Evolutionary conservation across 1,140 invertebrate genomes (phyloP).

Genomic region (Phymastichus coffea): DNA sequence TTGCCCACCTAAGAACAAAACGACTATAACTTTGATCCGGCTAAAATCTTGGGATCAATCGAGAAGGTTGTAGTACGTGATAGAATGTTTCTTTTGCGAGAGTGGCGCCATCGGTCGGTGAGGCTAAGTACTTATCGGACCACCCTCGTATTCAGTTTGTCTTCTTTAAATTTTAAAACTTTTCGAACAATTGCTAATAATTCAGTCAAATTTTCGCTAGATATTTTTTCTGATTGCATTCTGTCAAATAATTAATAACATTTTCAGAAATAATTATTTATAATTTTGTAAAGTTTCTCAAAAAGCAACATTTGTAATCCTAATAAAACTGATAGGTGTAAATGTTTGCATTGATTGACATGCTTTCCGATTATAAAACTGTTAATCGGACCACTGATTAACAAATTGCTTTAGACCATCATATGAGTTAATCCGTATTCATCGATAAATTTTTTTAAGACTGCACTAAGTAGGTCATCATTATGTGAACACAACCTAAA

Average conservation of each 20-base stretch:
- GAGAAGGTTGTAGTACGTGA: too few relatives aligned
- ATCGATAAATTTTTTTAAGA: conserved; percentile 47
- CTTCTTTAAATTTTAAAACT: conserved; percentile 32
- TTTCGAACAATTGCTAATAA: too few relatives aligned
- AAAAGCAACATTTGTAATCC: conserved; percentile 51
- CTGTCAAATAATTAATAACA: too few relatives aligned
- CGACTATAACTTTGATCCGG: too few relatives aligned
- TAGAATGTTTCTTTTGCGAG: too few relatives aligned
- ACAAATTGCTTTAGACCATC: conserved; percentile 44
- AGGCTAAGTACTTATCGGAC: too few relatives aligned
- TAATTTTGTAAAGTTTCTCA: conserved; percentile 38
- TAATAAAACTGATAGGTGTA: conserved; percentile 26
- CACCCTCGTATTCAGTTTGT: conserved; percentile 33
- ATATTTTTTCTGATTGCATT: conserved; percentile 5
- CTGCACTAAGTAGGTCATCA: conserved; percentile 52
- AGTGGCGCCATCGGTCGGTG: too few relatives aligned
- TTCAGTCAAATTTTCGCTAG: conserved; percentile 24
- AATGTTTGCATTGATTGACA: conserved; percentile 41
- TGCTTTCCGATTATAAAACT: conserved; percentile 41
- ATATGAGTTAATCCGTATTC: conserved; percentile 49
- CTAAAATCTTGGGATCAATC: too few relatives aligned
- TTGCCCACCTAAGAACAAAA: conserved; percentile 46
- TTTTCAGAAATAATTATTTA: too few relatives aligned
- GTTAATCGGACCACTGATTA: conserved; percentile 41
- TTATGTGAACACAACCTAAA: conserved; percentile 54